Conservation (phyloP, 1,140 invertebrate species). For the Euwallacea similis region DNA sequence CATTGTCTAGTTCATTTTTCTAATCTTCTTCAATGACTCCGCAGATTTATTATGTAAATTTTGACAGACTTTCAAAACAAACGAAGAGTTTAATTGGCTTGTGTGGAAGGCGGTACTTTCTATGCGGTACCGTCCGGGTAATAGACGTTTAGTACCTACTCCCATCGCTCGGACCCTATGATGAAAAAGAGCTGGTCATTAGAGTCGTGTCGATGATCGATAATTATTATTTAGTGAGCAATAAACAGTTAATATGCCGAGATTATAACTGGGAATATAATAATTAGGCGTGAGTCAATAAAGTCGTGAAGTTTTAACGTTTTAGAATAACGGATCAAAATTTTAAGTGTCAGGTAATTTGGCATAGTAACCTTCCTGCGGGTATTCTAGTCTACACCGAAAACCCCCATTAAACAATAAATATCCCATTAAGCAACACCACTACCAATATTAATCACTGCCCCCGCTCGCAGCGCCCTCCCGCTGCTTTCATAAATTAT, state of each 20-base stretch:
- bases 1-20: conserved; percentile 30
- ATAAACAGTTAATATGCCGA: conserved; percentile 1
- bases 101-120: conserved; percentile 37
- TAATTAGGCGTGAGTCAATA: too few relatives aligned
- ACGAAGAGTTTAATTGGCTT: conserved; percentile 38
- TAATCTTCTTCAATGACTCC: conserved; percentile 38
- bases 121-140: conserved; percentile 28
- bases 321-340: too few relatives aligned
- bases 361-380: neutral
- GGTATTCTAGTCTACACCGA: conserved; percentile 19
- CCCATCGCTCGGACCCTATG: conserved; percentile 5
- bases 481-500: conserved; percentile 40
- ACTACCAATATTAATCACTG: conserved; percentile 40
- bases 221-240: conserved; percentile 3
- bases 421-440: conserved; percentile 36
- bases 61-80: conserved; percentile 41
- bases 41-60: conserved; percentile 40
- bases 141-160: conserved; percentile 22
- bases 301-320: too few relatives aligned
- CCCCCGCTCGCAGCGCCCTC: conserved; percentile 35
- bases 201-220: neutral
- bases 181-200: conserved; percentile 9
- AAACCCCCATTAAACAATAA: conserved; percentile 35
- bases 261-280: too few relatives aligned
- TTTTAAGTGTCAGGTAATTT: too few relatives aligned